Evolutionary conservation across 23 tunicate species (phyloP).

Genomic region (Halocynthia roretzi): DNA sequence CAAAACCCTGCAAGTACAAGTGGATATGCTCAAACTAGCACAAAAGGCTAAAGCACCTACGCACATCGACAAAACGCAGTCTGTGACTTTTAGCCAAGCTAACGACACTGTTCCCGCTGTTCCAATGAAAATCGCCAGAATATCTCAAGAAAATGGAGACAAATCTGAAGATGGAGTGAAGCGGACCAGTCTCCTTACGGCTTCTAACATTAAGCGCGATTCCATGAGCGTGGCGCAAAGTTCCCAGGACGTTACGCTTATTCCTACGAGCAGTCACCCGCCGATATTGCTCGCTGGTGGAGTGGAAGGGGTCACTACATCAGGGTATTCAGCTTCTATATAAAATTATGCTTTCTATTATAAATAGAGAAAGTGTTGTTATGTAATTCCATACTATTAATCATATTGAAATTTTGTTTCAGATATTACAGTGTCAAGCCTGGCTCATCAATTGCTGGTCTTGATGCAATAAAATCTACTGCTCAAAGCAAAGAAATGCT

Average conservation of each 20-base stretch:
- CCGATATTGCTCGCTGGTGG: constrained; percentile 25
- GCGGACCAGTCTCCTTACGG: too few relatives aligned
- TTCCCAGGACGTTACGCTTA: constrained; percentile 18
- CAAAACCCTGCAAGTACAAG: neutral
- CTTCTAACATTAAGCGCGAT: neutral
- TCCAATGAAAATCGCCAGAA: neutral
- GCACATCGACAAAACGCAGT: too few relatives aligned
- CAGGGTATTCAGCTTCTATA: constrained; percentile 13
- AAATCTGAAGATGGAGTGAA: too few relatives aligned
- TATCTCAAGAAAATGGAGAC: too few relatives aligned
- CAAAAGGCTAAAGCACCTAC: too few relatives aligned
- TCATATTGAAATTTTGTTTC: neutral
- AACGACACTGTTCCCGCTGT: neutral
- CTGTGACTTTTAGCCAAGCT: neutral
- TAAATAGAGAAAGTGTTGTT: too few relatives aligned
- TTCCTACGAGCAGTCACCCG: constrained; percentile 16
- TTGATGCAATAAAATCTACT: constrained; percentile 15
- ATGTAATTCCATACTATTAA: too few relatives aligned
- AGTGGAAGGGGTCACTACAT: constrained; percentile 16
- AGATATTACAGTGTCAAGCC: constrained; percentile 26
- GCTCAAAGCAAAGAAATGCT: constrained; percentile 21
- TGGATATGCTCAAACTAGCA: too few relatives aligned
- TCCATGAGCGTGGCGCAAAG: constrained; percentile 31
- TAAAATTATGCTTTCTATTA: neutral
- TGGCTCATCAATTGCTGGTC: constrained; percentile 22